Evolutionary conservation across 64 coral and sea anemone genomes (phyloP), one percentile per base, ranked within the genome.

Genomic region (Pachyseris speciosa): DNA sequence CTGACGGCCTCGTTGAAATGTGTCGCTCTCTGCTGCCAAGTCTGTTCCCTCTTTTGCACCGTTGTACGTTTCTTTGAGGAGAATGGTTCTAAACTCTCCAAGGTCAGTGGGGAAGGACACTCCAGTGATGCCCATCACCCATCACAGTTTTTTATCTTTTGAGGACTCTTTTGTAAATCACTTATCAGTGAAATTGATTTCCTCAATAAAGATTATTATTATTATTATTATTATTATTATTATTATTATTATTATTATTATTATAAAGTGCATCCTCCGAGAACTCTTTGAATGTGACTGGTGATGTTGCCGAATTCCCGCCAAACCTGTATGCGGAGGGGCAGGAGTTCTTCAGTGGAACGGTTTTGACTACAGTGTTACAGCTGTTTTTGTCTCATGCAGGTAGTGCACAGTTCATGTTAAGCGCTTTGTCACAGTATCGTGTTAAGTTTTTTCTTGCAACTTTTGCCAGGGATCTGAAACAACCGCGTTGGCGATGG

Each of bases 331-430:
- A 91, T n/a, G 75, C 52, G 2, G 95, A 98, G 73, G 94, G 95
- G 95, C 42, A 91, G 66, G 95, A 98, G 67, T 98, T 98, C 66
- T 98, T 98, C n/a, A 91, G 95, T 67, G 67, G 70, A 15, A 91
- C 86, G 38, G 7, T 98, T 45, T 94, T 74, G 9, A 78, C 19
- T 87, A 31, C 87, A 28, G 87, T 86, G 15, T 80, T 98, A 24
- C 65, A 88, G 42, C 37, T 98, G 74, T 98, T 98, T 67, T 48
- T 94, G 36, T 25, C 55, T 49, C 79, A 78, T 53, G 81, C 95
- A 50, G 88, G 95, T 98, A 83, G 71, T 67, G 7, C 26, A 60
- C 7, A n/a, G 25, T 0, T 9, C 27, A 27, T 61, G 5, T n/a
- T n/a, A n/a, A 61, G 6, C 43, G 11, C 11, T 45, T 11, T 45